Evolutionary conservation across 2,113 vertebrate genomes (phyloP).

Genomic region (Plotosus lineatus): DNA sequence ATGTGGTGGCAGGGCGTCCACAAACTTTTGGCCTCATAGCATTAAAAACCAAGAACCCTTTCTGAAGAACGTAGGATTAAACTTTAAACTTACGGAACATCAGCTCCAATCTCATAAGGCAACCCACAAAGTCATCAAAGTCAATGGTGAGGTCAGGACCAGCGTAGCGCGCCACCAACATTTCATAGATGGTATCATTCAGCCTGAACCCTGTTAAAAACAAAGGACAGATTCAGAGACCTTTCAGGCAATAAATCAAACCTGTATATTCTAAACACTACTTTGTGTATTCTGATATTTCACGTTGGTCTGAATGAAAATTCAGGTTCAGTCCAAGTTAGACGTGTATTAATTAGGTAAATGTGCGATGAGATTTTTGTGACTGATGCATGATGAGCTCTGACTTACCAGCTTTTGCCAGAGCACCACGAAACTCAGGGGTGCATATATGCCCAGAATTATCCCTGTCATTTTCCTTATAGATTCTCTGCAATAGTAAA

Average conservation of each 20-base stretch:
- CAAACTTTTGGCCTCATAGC: neutral
- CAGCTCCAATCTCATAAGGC: constrained; percentile 82
- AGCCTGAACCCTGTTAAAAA: constrained; percentile 78
- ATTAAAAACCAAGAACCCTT: no score
- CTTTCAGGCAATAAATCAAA: neutral
- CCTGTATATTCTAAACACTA: neutral
- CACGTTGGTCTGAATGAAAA: no score
- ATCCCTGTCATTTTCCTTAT: constrained; percentile 61
- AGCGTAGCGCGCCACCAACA: constrained; percentile 72
- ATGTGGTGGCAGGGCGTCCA: neutral
- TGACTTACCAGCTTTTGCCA: constrained; percentile 62
- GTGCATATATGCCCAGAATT: constrained; percentile 66
- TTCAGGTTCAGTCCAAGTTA: no score
- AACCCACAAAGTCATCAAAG: constrained; percentile 84
- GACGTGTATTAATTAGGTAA: neutral
- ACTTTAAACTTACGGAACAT: constrained; percentile 86
- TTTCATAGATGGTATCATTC: constrained; percentile 79
- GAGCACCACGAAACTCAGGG: constrained; percentile 63
- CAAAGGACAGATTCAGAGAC: neutral
- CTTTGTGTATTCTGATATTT: neutral
- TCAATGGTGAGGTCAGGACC: constrained; percentile 74
- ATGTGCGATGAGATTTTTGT: constrained; percentile 1
- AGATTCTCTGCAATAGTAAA: constrained; percentile 57
- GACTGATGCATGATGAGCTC: neutral
- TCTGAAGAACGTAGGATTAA: neutral